Percentiles rank a stretch among this genome's conserved stretches.
Evolutionary conservation across 2,888 invertebrate genomes (phyloP).

Genomic region (Desoria tigrina): DNA sequence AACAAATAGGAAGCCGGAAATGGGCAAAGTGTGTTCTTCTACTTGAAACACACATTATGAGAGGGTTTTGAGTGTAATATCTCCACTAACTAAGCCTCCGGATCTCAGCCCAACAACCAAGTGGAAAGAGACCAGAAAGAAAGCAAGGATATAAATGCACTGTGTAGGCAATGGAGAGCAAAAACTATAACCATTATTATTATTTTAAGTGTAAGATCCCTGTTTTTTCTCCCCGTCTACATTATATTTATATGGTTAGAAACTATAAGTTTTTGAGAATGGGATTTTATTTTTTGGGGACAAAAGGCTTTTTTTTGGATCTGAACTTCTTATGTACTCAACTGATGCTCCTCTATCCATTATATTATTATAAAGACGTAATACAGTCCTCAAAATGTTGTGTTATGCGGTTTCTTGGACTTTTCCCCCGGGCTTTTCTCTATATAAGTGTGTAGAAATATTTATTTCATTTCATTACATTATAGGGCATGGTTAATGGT

Average conservation of each 20-base stretch:
- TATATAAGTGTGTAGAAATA: too few relatives aligned
- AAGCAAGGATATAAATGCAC: background rate
- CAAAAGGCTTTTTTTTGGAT: constrained; percentile 10
- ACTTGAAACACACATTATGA: constrained; percentile 26
- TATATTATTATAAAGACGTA: background rate
- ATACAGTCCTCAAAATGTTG: too few relatives aligned
- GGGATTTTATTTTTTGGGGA: background rate
- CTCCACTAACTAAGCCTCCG: background rate
- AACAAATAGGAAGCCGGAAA: constrained; percentile 41
- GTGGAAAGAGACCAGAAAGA: too few relatives aligned
- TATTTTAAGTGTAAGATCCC: constrained; percentile 1
- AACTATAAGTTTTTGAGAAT: too few relatives aligned
- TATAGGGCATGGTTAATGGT: too few relatives aligned
- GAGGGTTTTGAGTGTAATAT: background rate
- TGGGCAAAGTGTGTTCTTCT: constrained; percentile 34
- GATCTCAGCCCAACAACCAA: background rate
- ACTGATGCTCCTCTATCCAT: background rate
- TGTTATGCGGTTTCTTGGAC: too few relatives aligned
- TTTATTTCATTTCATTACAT: too few relatives aligned
- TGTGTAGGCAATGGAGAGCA: constrained; percentile 2
- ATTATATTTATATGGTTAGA: background rate
- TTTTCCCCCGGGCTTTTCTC: too few relatives aligned
- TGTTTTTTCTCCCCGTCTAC: background rate
- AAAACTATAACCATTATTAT: constrained; percentile 11
- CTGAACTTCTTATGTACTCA: constrained; percentile 15